Conservation (phyloP, 2,797 vertebrate species). For the Phalanger gymnotis region DNA sequence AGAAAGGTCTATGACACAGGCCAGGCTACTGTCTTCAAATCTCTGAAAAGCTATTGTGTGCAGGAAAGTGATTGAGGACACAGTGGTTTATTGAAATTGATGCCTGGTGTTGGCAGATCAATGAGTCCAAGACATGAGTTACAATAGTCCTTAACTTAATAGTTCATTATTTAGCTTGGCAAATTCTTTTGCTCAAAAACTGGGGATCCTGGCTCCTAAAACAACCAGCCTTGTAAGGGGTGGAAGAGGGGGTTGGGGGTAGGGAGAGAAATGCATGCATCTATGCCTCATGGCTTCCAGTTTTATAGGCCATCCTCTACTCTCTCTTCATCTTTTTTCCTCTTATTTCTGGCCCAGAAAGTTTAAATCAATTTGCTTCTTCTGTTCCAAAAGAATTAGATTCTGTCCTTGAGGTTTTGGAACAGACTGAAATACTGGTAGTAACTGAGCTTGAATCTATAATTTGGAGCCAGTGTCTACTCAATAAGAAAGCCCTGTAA, state of each 20-base stretch:
- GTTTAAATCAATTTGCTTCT: not conserved
- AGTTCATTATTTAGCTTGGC: not conserved
- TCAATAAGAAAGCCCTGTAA: not conserved
- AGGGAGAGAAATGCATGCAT: not conserved
- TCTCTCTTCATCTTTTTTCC: not conserved
- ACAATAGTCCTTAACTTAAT: not conserved
- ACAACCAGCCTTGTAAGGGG: not conserved
- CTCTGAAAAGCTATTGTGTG: not conserved
- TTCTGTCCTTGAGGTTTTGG: not conserved
- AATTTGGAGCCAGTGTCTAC: not conserved
- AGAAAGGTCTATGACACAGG: not conserved
- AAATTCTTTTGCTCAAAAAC: not conserved
- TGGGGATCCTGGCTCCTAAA: not conserved
- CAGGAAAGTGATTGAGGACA: not conserved
- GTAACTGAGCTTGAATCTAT: not conserved
- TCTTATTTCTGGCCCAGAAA: not conserved
- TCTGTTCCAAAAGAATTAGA: not conserved
- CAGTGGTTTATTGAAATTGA: not conserved
- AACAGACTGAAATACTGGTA: not conserved
- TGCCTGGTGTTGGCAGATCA: not conserved
- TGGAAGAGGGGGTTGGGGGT: not conserved
- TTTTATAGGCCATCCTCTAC: not conserved
- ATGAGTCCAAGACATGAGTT: not conserved
- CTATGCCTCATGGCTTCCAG: not conserved
- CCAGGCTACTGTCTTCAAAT: not conserved